phyloP scores from a whole-genome alignment of 2,797 vertebrate genomes.

The Sciurus vulgaris region DNA sequence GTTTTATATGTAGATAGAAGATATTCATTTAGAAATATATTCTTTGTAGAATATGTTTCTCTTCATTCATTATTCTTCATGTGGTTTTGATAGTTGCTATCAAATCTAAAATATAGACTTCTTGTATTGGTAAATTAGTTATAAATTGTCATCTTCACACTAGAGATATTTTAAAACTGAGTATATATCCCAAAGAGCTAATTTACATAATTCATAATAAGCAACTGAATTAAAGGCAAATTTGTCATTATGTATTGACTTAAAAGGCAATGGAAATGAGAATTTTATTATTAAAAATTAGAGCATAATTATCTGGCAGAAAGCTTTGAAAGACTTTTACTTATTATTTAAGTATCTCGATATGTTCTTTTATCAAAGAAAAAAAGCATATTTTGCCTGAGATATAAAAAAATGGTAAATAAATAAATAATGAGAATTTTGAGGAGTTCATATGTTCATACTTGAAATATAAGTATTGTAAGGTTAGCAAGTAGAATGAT shows the following conservation, averaged over 20 bases:
- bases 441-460: background rate
- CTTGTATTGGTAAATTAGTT: background rate
- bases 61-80: slow-evolving; percentile 18
- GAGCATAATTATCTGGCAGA: slow-evolving; percentile 21
- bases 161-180: background rate
- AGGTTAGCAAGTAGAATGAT: background rate
- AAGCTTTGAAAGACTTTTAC: slow-evolving; percentile 66
- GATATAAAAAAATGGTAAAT: slow-evolving; percentile 55
- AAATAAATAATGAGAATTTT: background rate
- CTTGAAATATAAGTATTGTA: background rate
- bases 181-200: slow-evolving; percentile 30
- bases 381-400: slow-evolving; percentile 68
- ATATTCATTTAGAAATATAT: background rate
- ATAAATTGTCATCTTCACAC: slow-evolving; percentile 47
- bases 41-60: background rate
- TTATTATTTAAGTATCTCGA: slow-evolving; percentile 59
- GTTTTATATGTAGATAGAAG: background rate
- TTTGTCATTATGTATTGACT: background rate
- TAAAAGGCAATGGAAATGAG: slow-evolving; percentile 73
- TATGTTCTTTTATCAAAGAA: slow-evolving; percentile 76
- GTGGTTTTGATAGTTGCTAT: background rate
- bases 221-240: slow-evolving; percentile 65
- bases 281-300: slow-evolving; percentile 67
- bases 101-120: background rate
- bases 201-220: slow-evolving; percentile 72